Evolutionary conservation across 2,888 invertebrate genomes (phyloP).

Genomic region (Patella pellucida): DNA sequence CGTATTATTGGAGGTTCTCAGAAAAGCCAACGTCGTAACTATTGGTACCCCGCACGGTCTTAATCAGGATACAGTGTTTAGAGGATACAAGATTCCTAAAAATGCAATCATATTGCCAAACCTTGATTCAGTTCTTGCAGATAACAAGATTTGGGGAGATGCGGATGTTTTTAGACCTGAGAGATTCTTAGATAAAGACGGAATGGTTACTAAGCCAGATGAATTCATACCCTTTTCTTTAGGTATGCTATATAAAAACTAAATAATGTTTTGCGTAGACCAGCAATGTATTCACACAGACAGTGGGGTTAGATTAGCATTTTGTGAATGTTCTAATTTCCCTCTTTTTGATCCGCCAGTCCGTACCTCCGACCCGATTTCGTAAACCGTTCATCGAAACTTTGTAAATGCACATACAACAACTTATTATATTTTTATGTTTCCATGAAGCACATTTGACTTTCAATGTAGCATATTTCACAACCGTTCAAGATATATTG

Average conservation of each 20-base stretch:
- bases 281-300: no score
- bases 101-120: slow-evolving; percentile 46
- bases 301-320: no score
- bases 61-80: slow-evolving; percentile 45
- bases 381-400: no score
- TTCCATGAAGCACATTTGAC: no score
- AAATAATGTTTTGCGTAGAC: no score
- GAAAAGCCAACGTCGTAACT: slow-evolving; percentile 50
- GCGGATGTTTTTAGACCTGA: slow-evolving; percentile 56
- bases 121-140: slow-evolving; percentile 46
- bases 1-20: slow-evolving; percentile 51
- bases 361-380: no score
- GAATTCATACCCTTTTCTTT: slow-evolving; percentile 43
- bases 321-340: no score
- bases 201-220: slow-evolving; percentile 26
- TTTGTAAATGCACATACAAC: no score
- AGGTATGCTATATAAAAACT: slow-evolving; percentile 27
- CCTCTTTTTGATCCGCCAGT: no score
- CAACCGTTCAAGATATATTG: no score
- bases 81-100: slow-evolving; percentile 60
- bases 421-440: no score
- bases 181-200: slow-evolving; percentile 45
- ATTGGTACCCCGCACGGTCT: slow-evolving; percentile 45
- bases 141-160: slow-evolving; percentile 44
- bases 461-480: no score